Conservation (phyloP, 2,113 vertebrate species). For the Grantiella picta region DNA sequence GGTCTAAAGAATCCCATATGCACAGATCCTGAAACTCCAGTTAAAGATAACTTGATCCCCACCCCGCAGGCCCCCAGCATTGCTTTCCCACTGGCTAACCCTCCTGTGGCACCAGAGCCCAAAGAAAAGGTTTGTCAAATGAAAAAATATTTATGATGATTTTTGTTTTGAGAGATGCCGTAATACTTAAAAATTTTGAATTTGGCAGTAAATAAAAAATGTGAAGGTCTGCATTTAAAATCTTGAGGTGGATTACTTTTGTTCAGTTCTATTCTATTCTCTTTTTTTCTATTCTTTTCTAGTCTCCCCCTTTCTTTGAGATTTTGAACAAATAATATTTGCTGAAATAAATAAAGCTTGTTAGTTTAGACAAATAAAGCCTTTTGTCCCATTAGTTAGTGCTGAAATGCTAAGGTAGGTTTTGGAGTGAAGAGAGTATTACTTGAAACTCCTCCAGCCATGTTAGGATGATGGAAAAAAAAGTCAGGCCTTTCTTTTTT, state of each 20-base stretch:
- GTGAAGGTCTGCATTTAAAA: neutral
- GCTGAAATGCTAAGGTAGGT: neutral
- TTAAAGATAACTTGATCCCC: slow-evolving; percentile 67
- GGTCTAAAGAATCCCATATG: neutral
- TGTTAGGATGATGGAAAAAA: neutral
- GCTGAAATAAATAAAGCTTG: neutral
- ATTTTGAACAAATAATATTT: neutral
- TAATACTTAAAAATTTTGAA: neutral
- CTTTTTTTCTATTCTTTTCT: neutral
- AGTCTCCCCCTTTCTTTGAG: neutral
- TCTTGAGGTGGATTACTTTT: neutral
- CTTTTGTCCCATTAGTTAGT: neutral
- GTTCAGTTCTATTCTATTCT: neutral
- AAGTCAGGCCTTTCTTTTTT: neutral
- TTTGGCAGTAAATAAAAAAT: neutral
- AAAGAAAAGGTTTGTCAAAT: slow-evolving; percentile 68
- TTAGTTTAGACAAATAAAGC: neutral
- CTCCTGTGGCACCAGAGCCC: slow-evolving; percentile 80
- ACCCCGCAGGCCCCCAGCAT: slow-evolving; percentile 86
- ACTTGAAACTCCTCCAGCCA: neutral
- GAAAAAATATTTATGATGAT: neutral
- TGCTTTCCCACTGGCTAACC: slow-evolving; percentile 86
- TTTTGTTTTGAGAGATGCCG: neutral
- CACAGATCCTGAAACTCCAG: slow-evolving; percentile 34
- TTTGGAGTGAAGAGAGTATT: neutral